Evolutionary conservation across 2,797 vertebrate genomes (phyloP).

Genomic region (Megalops cyprinoides): DNA sequence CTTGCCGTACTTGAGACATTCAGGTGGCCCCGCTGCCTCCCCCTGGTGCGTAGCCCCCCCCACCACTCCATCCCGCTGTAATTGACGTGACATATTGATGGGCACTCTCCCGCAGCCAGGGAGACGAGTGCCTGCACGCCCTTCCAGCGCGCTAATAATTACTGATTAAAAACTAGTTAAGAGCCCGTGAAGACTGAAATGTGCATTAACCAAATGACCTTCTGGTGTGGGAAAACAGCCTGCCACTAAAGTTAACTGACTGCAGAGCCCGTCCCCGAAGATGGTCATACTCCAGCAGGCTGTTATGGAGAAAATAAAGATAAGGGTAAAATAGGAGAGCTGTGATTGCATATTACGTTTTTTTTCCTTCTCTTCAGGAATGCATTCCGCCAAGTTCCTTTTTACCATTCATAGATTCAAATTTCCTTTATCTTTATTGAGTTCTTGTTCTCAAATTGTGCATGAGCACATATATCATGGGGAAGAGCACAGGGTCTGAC

Average conservation of each 20-base stretch:
- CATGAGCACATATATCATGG: not conserved
- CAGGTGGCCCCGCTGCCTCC: not conserved
- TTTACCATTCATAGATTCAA: not conserved
- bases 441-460: conserved; percentile 7
- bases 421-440: not conserved
- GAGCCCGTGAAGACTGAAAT: conserved; percentile 87
- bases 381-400: not conserved
- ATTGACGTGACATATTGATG: conserved; percentile 83
- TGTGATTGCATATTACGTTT: conserved; percentile 37
- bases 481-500: not conserved
- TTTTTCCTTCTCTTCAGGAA: conserved; percentile 37
- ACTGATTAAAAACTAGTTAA: conserved; percentile 94
- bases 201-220: conserved; percentile 88
- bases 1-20: not conserved
- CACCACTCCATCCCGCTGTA: conserved; percentile 65
- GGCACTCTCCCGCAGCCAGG: conserved; percentile 44
- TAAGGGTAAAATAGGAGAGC: conserved; percentile 44
- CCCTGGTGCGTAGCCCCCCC: conserved; percentile 40
- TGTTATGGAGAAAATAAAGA: conserved; percentile 56
- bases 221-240: conserved; percentile 65
- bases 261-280: not conserved
- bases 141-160: conserved; percentile 85
- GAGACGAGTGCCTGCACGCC: conserved; percentile 65
- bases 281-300: conserved; percentile 32
- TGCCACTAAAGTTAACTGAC: not conserved